Percentiles rank a stretch among this genome's conserved stretches.
phyloP scores from a whole-genome alignment of 1,140 invertebrate species.

The Planococcus citri region DNA sequence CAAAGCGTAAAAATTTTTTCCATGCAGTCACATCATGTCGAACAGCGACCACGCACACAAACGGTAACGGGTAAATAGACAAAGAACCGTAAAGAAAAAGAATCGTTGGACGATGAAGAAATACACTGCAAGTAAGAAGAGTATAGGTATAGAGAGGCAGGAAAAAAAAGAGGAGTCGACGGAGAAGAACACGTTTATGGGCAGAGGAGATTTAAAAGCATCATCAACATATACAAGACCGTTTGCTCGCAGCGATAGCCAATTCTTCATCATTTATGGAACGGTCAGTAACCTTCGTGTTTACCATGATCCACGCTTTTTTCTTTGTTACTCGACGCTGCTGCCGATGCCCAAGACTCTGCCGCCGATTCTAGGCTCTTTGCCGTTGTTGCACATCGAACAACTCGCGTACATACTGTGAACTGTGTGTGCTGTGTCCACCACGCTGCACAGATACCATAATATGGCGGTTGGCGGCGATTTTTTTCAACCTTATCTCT shows the following conservation, averaged over 20 bases:
- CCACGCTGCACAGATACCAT: too few species aligned
- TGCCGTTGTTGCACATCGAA: too few species aligned
- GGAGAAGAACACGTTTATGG: neutral
- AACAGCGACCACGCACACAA: neutral
- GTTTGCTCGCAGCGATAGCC: neutral
- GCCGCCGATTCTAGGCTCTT: too few species aligned
- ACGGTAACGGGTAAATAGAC: neutral
- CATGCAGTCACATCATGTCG: neutral
- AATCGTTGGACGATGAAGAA: too few species aligned
- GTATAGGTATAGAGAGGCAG: too few species aligned
- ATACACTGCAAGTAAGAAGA: too few species aligned
- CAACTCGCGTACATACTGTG: too few species aligned
- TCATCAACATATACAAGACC: neutral
- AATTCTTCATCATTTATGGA: slow-evolving; percentile 8
- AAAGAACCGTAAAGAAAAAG: neutral
- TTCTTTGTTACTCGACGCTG: neutral
- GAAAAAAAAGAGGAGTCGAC: neutral
- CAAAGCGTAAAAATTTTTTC: neutral
- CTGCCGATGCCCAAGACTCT: too few species aligned
- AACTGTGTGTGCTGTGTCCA: too few species aligned
- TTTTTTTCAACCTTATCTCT: too few species aligned
- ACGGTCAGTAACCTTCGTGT: slow-evolving; percentile 4
- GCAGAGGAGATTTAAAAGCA: neutral
- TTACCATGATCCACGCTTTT: neutral
- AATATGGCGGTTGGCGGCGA: too few species aligned